Evolutionary conservation across 2,888 invertebrate species (phyloP), one percentile per base, ranked within the genome.

Genomic region (Conus canariensis): DNA sequence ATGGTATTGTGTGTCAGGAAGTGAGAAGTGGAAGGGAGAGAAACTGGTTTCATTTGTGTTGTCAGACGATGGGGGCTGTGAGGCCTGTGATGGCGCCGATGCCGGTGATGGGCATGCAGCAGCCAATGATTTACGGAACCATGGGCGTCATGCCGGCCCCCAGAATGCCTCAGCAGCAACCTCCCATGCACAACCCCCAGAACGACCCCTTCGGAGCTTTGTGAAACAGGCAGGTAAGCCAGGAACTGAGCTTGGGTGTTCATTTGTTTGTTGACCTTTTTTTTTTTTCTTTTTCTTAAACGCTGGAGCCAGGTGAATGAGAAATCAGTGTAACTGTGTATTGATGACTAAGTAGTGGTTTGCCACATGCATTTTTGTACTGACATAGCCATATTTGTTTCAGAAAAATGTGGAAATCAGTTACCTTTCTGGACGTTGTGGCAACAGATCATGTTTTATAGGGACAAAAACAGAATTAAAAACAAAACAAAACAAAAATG

Each of bases 141-240:
- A 85, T 90, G 85, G 90, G 90, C 45, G 85, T 80, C 16, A 64
- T 64, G 64, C 64, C 64, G 12, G 60, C 91, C 90, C 70, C 90
- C 87, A 88, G 92, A 85, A 88, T 88, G 87, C 90, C 91, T 30
- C 91, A 92, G 90, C 92, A 92, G 58, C 93, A 92, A 58, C 93
- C 92, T 22, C 93, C 94, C 19, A 92, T 92, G 59, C 91, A 93
- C 90, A 92, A 92, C 86, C 90, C 94, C 88, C 93, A 93, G 85
- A 94, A 94, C 92, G 95, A 95, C 90, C 95, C 95, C 60, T 95
- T 95, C 92, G 95, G 95, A 70, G 94, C 94, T 86, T 95, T 95
- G 94, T 95, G 95, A 95, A 92, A 64, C 67, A 7, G 45, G 86
- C 86, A 86, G 67, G 86, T 86, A 67, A 19, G 56, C 45, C 14